phyloP scores from a whole-genome alignment of 2,888 invertebrate genomes.

The Drosophila cracens region DNA sequence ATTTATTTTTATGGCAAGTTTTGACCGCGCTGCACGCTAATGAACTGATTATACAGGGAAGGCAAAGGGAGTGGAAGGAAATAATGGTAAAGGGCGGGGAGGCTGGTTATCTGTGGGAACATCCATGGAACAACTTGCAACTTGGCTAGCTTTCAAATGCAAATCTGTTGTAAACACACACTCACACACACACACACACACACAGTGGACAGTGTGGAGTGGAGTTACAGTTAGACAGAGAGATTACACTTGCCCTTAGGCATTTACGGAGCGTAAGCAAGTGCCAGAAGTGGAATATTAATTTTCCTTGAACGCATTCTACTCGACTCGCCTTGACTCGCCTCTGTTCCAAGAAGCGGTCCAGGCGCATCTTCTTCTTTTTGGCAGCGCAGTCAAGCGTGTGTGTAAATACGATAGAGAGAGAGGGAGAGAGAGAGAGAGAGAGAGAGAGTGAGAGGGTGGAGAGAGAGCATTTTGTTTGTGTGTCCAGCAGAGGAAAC shows the following conservation, averaged over 20 bases:
- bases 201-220: constrained; percentile 7
- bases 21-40: constrained; percentile 50
- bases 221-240: constrained; percentile 38
- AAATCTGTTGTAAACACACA: constrained; percentile 58
- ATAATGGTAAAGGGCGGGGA: neutral
- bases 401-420: constrained; percentile 6
- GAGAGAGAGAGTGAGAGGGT: neutral
- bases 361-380: neutral
- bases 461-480: neutral
- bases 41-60: constrained; percentile 70
- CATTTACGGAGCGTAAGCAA: constrained; percentile 77
- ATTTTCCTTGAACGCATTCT: constrained; percentile 70
- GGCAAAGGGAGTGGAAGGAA: neutral
- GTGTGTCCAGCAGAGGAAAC: constrained; percentile 57
- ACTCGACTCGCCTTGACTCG: neutral
- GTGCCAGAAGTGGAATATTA: constrained; percentile 81
- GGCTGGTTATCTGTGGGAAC: neutral
- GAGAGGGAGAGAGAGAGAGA: neutral
- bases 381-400: constrained; percentile 58
- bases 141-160: constrained; percentile 57
- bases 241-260: constrained; percentile 68
- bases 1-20: constrained; percentile 31
- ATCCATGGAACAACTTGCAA: constrained; percentile 4
- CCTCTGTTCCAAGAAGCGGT: neutral
- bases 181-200: constrained; percentile 13